Conservation (phyloP, 2,888 invertebrate species). For the Thera obeliscata region DNA sequence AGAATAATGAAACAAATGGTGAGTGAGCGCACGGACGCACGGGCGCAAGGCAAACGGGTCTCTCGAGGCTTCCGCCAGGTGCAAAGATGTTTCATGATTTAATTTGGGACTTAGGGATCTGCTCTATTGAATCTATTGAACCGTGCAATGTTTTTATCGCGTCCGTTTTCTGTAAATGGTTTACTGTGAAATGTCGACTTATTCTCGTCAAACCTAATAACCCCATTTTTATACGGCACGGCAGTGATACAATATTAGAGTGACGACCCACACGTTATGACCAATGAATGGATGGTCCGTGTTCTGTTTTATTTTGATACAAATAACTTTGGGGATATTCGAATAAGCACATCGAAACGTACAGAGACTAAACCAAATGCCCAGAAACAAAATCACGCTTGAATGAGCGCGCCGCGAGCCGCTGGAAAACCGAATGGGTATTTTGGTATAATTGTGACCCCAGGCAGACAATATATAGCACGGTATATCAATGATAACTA, state of each 20-base stretch:
- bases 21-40: conserved; percentile 62
- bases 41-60: conserved; percentile 57
- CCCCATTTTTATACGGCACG: conserved; percentile 1
- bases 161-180: conserved; percentile 54
- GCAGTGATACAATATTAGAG: conserved; percentile 36
- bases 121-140: conserved; percentile 81
- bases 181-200: conserved; percentile 1
- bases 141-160: conserved; percentile 75
- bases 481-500: conserved; percentile 1
- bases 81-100: conserved; percentile 82
- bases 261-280: conserved; percentile 26
- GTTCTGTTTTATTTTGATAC: conserved; percentile 65
- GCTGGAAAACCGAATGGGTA: conserved; percentile 76
- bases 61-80: conserved; percentile 73
- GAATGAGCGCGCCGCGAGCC: conserved; percentile 68
- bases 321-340: conserved; percentile 70
- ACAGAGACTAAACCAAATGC: conserved; percentile 76
- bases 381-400: conserved; percentile 80
- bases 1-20: conserved; percentile 71
- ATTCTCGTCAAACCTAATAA: conserved; percentile 29
- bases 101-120: conserved; percentile 83
- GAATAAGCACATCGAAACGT: conserved; percentile 70
- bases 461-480: conserved; percentile 53
- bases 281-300: conserved; percentile 27
- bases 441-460: conserved; percentile 74